Evolutionary conservation across 1,140 invertebrate species (phyloP).

Genomic region (Anastrepha obliqua): DNA sequence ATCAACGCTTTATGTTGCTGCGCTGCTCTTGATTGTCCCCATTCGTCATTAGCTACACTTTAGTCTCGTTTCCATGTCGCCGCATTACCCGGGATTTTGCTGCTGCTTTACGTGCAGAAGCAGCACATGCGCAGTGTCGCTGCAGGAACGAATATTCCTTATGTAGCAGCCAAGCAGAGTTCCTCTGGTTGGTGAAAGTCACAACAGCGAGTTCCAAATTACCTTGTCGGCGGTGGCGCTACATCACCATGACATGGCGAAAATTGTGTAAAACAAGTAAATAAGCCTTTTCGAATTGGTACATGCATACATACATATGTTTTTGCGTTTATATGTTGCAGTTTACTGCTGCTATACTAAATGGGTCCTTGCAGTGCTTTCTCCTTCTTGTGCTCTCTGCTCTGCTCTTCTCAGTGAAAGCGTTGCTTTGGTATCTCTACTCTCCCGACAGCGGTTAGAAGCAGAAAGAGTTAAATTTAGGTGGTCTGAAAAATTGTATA

Average conservation of each 20-base stretch:
- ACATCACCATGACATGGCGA: slow-evolving; percentile 27
- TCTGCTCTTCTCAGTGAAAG: neutral
- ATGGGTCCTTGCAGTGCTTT: neutral
- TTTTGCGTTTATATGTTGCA: neutral
- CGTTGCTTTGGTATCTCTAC: neutral
- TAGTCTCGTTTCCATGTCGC: neutral
- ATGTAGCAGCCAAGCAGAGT: neutral
- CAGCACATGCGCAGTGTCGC: slow-evolving; percentile 32
- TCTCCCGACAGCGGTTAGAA: neutral
- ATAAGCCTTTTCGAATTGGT: neutral
- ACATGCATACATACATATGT: neutral
- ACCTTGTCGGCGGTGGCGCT: slow-evolving; percentile 15
- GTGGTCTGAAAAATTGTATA: neutral
- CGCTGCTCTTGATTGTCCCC: neutral
- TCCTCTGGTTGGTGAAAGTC: neutral
- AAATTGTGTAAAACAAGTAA: slow-evolving; percentile 36
- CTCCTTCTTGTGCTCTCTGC: neutral
- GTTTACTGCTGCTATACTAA: neutral
- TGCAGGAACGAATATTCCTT: neutral
- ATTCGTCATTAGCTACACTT: neutral
- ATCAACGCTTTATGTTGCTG: neutral
- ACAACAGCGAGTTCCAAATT: neutral
- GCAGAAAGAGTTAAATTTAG: neutral
- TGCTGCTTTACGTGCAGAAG: slow-evolving; percentile 24
- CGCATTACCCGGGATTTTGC: slow-evolving; percentile 47